Conservation (phyloP, 2,797 vertebrate genomes). For the Apodemus agrarius region DNA sequence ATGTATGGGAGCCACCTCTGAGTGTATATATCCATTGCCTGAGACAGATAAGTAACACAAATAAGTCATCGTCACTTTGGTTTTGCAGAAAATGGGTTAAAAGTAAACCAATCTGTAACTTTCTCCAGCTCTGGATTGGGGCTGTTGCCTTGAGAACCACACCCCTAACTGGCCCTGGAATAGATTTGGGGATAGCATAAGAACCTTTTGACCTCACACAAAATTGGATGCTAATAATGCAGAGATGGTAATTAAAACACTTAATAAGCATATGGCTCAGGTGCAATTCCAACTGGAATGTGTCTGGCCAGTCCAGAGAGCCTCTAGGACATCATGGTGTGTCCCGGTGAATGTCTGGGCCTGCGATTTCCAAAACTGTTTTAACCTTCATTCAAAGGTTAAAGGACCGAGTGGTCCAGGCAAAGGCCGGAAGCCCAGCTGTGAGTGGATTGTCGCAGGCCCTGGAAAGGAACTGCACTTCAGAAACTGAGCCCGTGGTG, state of each 20-base stretch:
- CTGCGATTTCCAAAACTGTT: background rate
- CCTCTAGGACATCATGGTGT: rapidly evolving
- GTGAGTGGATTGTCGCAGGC: background rate
- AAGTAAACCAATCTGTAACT: background rate
- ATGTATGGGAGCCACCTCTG: background rate
- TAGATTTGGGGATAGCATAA: background rate
- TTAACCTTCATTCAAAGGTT: background rate
- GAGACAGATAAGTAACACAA: constrained; percentile 43
- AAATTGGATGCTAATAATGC: background rate
- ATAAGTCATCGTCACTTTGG: no score
- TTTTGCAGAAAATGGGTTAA: constrained; percentile 45
- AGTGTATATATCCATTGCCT: constrained; percentile 10
- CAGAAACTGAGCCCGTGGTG: background rate
- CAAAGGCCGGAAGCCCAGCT: background rate
- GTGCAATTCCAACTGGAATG: background rate
- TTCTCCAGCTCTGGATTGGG: background rate
- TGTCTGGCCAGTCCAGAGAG: background rate
- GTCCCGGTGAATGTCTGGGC: background rate
- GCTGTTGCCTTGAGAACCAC: background rate
- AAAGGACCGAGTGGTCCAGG: background rate
- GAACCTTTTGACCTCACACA: background rate
- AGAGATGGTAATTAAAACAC: background rate
- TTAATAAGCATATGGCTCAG: background rate
- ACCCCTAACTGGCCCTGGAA: background rate
- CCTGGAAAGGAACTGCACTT: background rate